Percentiles rank a stretch among this genome's conserved stretches.
Evolutionary conservation across 1,140 invertebrate species (phyloP).

Genomic region (Papilio polytes): DNA sequence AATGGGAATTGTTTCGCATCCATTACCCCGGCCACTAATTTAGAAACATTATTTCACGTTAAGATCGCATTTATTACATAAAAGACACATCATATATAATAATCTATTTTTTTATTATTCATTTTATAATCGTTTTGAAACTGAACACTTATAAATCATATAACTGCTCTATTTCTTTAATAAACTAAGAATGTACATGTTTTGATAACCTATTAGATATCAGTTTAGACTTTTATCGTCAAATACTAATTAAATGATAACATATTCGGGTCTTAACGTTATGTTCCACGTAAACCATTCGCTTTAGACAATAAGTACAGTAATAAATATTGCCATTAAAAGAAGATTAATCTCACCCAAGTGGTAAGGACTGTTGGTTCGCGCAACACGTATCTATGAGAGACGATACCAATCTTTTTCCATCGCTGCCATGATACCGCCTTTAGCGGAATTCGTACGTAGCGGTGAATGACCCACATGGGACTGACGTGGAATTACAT

Average conservation of each 20-base stretch:
- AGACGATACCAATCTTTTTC: constrained; percentile 21
- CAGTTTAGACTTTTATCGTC: too few relatives aligned
- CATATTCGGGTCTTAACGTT: too few relatives aligned
- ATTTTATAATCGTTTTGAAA: too few relatives aligned
- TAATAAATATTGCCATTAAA: constrained; percentile 8
- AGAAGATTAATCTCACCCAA: constrained; percentile 3
- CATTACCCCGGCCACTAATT: constrained; percentile 60
- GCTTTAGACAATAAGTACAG: not conserved
- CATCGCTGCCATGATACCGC: constrained; percentile 12
- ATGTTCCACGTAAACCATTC: not conserved
- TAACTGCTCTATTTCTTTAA: too few relatives aligned
- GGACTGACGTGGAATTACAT: not conserved
- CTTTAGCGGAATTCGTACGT: constrained; percentile 1
- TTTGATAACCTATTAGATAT: too few relatives aligned
- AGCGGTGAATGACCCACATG: constrained; percentile 9
- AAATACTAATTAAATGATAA: too few relatives aligned
- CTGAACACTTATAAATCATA: too few relatives aligned
- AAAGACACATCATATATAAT: constrained; percentile 10
- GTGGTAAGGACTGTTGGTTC: constrained; percentile 2
- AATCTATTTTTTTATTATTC: not conserved
- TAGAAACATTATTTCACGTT: constrained; percentile 49
- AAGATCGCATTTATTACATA: constrained; percentile 14
- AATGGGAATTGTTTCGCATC: constrained; percentile 65
- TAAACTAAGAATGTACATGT: too few relatives aligned
- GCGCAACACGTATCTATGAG: not conserved